Conservation (phyloP, 2,888 invertebrate species). For the Agrotis clavis region DNA sequence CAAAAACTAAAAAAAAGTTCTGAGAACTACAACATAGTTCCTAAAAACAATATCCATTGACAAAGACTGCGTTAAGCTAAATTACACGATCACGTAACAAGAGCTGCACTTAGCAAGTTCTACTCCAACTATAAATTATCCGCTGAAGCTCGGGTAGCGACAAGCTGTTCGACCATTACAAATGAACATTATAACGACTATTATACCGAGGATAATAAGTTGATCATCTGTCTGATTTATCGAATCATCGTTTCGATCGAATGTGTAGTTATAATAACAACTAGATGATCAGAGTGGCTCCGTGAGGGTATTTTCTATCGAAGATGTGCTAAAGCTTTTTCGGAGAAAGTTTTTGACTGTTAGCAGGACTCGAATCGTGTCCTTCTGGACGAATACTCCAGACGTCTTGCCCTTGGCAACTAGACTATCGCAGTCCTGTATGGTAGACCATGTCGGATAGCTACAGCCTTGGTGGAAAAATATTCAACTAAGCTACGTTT, state of each 20-base stretch:
- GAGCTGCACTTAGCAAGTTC: constrained; percentile 28
- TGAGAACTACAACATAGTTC: not conserved
- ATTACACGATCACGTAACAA: constrained; percentile 28
- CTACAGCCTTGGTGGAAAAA: too few relatives aligned
- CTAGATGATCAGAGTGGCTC: too few relatives aligned
- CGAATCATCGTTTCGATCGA: constrained; percentile 20
- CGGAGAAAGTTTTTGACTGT: too few relatives aligned
- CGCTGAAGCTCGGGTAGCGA: constrained; percentile 57
- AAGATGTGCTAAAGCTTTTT: too few relatives aligned
- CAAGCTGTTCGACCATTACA: constrained; percentile 38
- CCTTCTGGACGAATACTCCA: too few relatives aligned
- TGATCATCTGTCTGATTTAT: constrained; percentile 27
- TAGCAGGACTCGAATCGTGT: too few relatives aligned
- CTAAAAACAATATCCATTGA: constrained; percentile 5
- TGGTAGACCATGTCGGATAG: too few relatives aligned
- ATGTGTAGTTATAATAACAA: too few relatives aligned
- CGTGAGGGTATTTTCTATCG: too few relatives aligned
- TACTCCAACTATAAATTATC: constrained; percentile 56
- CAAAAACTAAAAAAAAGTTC: not conserved
- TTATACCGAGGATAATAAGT: constrained; percentile 20
- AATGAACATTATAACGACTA: constrained; percentile 46
- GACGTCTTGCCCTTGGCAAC: too few relatives aligned
- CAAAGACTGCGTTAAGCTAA: constrained; percentile 9
- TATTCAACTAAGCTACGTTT: too few relatives aligned
- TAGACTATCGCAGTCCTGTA: too few relatives aligned